phyloP scores from a whole-genome alignment of 2,113 vertebrate genomes.

The Perccottus glenii region DNA sequence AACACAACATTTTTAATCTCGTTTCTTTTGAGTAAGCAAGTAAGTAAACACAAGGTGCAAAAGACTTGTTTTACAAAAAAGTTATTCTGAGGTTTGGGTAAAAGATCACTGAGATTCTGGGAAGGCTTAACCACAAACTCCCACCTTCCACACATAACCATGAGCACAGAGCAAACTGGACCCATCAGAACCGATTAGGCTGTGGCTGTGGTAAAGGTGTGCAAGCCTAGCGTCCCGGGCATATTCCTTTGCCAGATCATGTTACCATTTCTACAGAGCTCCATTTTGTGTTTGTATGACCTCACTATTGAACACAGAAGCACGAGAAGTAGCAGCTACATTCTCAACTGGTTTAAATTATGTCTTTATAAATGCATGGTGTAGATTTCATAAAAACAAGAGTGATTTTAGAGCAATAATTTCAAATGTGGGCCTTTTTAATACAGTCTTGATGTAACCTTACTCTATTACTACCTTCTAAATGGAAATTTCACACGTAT shows the following conservation, averaged over 20 bases:
- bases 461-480: conserved; percentile 4
- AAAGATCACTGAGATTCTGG: conserved; percentile 11
- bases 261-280: conserved; percentile 48
- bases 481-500: conserved; percentile 8
- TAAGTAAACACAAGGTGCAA: too few species aligned
- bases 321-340: conserved; percentile 16
- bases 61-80: too few species aligned
- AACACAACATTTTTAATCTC: too few species aligned
- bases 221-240: conserved; percentile 54
- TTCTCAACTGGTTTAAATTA: not conserved
- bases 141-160: not conserved
- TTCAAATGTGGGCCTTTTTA: too few species aligned
- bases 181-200: conserved; percentile 65
- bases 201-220: conserved; percentile 40
- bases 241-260: conserved; percentile 55
- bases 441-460: not conserved
- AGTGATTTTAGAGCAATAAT: not conserved
- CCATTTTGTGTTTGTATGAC: conserved; percentile 44
- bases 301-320: conserved; percentile 22
- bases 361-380: not conserved
- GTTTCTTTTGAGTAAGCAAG: too few species aligned
- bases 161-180: conserved; percentile 36
- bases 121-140: conserved; percentile 5
- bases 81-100: not conserved
- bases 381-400: too few species aligned